phyloP scores from a whole-genome alignment of 2,113 vertebrate species.

The Brachirus orientalis region DNA sequence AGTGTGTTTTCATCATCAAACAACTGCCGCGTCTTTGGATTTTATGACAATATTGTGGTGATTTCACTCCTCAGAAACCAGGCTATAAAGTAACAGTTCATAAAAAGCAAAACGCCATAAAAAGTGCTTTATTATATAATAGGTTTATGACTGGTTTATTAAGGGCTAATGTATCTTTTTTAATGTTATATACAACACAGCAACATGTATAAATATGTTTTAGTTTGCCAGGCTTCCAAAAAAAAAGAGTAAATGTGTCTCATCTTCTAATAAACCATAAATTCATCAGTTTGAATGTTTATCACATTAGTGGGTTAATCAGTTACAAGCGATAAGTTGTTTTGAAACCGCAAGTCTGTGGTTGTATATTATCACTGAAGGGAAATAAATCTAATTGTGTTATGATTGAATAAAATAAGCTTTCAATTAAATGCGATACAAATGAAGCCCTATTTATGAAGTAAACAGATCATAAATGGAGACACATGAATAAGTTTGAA shows the following conservation, averaged over 20 bases:
- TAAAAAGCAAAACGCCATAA: neutral
- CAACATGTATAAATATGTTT: no score
- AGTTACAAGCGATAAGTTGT: no score
- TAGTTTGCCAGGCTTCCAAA: no score
- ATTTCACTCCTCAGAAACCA: conserved; percentile 15
- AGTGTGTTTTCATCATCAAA: conserved; percentile 64
- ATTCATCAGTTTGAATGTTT: no score
- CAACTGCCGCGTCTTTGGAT: conserved; percentile 47
- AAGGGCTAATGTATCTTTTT: neutral
- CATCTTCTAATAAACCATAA: neutral
- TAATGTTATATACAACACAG: no score
- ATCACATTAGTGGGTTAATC: no score
- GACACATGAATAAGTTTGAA: no score
- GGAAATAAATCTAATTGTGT: neutral
- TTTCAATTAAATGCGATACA: neutral
- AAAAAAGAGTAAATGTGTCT: neutral
- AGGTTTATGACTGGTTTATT: neutral
- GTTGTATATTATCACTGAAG: neutral
- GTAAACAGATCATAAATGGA: no score
- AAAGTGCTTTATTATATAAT: neutral
- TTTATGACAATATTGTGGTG: conserved; percentile 30
- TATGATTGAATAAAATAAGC: neutral
- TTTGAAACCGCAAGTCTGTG: neutral
- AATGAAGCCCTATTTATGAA: no score
- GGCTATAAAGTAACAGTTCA: neutral